Conservation (phyloP, 2,888 invertebrate genomes). For the Pyrrhia umbra region DNA sequence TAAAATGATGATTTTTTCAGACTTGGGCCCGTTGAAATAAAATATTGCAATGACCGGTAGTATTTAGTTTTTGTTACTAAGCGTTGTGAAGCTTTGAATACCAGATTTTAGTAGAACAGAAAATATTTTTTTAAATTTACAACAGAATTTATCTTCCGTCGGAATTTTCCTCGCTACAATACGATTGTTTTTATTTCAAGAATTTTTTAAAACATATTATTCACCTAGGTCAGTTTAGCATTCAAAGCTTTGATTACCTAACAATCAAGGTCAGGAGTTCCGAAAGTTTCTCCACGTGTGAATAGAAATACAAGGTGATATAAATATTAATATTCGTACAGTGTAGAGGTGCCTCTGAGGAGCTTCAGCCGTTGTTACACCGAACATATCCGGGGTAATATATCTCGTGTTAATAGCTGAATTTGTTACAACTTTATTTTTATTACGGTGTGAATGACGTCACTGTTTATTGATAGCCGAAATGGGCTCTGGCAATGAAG, state of each 20-base stretch:
- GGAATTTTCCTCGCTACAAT: not conserved
- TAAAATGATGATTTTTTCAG: too few relatives aligned
- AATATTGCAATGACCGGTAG: too few relatives aligned
- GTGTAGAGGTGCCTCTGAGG: not conserved
- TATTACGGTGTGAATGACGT: conserved; percentile 27
- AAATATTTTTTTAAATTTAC: not conserved
- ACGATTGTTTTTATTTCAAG: not conserved
- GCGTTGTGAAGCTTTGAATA: too few relatives aligned
- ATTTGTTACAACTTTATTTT: conserved; percentile 42
- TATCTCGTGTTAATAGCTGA: conserved; percentile 49
- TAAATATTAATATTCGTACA: conserved; percentile 22
- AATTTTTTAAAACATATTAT: not conserved
- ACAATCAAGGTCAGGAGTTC: conserved; percentile 11
- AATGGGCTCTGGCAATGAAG: not conserved
- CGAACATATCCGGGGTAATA: conserved; percentile 53
- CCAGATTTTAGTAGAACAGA: too few relatives aligned
- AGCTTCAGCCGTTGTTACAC: conserved; percentile 23
- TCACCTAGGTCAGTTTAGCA: conserved; percentile 7
- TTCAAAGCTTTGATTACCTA: not conserved
- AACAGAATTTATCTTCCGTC: not conserved
- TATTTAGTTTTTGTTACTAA: too few relatives aligned
- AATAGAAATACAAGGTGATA: conserved; percentile 33
- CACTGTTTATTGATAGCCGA: conserved; percentile 2
- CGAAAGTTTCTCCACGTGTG: conserved; percentile 5
- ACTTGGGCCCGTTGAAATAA: too few relatives aligned